Evolutionary conservation across 2,888 invertebrate species (phyloP), one percentile per base, ranked within the genome.

Genomic region (Rhyacophila evoluta): DNA sequence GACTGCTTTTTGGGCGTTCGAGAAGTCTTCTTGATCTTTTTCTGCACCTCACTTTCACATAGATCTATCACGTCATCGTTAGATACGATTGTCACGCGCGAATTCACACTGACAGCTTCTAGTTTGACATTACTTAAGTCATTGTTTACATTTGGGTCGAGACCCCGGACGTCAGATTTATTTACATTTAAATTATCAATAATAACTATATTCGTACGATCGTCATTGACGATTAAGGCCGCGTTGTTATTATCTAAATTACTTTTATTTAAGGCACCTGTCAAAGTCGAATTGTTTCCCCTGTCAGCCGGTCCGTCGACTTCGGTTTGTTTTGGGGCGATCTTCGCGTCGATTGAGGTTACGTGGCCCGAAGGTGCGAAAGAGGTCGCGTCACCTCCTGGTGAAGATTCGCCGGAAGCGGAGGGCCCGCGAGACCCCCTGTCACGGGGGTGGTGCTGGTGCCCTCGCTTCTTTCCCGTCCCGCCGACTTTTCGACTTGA

Each of bases 381-480:
- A 73, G 82, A 84, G 78, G 76, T 75, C 82, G 85, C 67, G 33
- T 28, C 71, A 19, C 72, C 69, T 12, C 38, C 72, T 19, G 79
- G 41, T 27, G 73, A 55, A 38, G 74, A 33, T 37, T 36, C 79
- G 19, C 36, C 70, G 29, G 69, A 41, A 25, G 74, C 77, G 78
- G 78, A 71, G 85, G 91, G 91, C 78, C 87, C 87, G 81, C 92
- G 89, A 84, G 90, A 88, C 83, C 92, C 92, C 85, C 92, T 87
- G 85, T 93, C 91, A 82, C 93, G 92, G 86, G 93, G 94, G 89
- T 94, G 94, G 88, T 94, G 93, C 87, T 94, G 94, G 87, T 93
- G 94, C 83, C 94, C 94, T 87, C 93, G 91, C 86, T 93, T 93
- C 87, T 90, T 91, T 85, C 87, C 89, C 87, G 89, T 89, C 89